Evolutionary conservation across 2,888 invertebrate species (phyloP), one percentile per base, ranked within the genome.

Genomic region (Cremastobaeus sp.): DNA sequence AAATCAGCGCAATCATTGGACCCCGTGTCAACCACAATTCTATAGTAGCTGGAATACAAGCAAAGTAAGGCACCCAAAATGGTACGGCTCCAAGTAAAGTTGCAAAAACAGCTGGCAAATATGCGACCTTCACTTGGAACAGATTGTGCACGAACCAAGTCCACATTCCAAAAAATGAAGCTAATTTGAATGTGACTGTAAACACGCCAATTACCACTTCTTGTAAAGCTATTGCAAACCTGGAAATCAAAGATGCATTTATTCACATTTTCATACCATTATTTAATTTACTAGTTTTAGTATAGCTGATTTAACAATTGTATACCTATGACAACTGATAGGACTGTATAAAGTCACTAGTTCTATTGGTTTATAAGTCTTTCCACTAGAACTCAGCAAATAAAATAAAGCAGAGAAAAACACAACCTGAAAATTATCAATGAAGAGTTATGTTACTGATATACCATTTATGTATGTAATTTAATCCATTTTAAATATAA

Each of bases 401-500:
- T 99, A 99, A 89, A 98, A 99, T 4, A 99, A 89, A 0, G 98
- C 96, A 1, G 99, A 98, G 84, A 99, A 92, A 89, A 99, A 99
- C 14, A 99, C 96, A 76, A 98, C 93, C 98, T 98, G 85, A 2
- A 88, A 81, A 25, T 39, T 25, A 25, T 12, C 43, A 20, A 32
- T 14, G 15, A 5, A 64, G 1, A 34, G n/a, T 28, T 9, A 11
- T 21, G 18, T 5, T 9, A 25, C 1, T 45, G 28, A 25, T n/a
- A n/a, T 2, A n/a, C 20, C 12, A 5, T 21, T 45, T 45, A 25
- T 8, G 8, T 25, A 25, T 25, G 8, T 25, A 25, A 25, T 5
- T 25, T 25, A 25, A 25, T 25, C 3, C 8, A n/a, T 45, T 41
- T 8, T 11, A 39, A 39, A 45, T 28, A 30, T 1, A 20, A 47